Base-by-base conservation (phyloP, 2,797 vertebrate species). In the Glossophaga mutica region DNA sequence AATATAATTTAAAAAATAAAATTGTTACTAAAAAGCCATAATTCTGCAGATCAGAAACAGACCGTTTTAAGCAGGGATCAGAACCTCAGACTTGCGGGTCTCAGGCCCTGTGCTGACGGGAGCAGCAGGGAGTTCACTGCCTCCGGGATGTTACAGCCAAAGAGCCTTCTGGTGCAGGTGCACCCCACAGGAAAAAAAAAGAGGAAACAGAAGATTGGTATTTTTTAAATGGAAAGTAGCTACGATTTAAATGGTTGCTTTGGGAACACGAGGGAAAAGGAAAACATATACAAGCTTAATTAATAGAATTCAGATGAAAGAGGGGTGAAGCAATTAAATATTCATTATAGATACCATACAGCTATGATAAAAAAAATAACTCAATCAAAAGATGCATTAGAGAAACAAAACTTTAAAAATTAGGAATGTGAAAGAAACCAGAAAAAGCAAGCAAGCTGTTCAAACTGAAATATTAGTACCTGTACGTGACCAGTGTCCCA, bases 291-390 rank as follows among this genome's bases (percentile, higher is more conserved):
- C 76, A 91, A 93, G 95, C 88, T 95, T 97, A 98, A 98, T 98
- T 98, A 98, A 97, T 91, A 95, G 92, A 94, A 95, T 95, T 94
- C 96, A 97, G 97, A 98, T 98, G 97, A 97, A 98, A 98, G 97
- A 95, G 95, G 95, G 39, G 87, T 77, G n/a, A 84, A 96, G 91
- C 16, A 88, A 97, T 98, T 95, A 97, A 98, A 97, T 97, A 97
- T 98, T 98, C 97, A 98, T 97, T 96, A 96, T 48, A 96, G 96
- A 95, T 96, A 92, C 92, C 81, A 97, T 90, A 94, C 90, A 97
- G 95, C 79, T 93, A 91, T 94, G 95, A 89, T 62, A 97, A 39
- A 96, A 97, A 97, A 95, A 68, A 97, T n/a, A 97, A 95, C 62
- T 90, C 94, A 90, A 95, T 91, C 6, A 26, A 95, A 97, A 91